phyloP scores from a whole-genome alignment of 2,888 invertebrate genomes.

The Caenorhabditis uteleia region DNA sequence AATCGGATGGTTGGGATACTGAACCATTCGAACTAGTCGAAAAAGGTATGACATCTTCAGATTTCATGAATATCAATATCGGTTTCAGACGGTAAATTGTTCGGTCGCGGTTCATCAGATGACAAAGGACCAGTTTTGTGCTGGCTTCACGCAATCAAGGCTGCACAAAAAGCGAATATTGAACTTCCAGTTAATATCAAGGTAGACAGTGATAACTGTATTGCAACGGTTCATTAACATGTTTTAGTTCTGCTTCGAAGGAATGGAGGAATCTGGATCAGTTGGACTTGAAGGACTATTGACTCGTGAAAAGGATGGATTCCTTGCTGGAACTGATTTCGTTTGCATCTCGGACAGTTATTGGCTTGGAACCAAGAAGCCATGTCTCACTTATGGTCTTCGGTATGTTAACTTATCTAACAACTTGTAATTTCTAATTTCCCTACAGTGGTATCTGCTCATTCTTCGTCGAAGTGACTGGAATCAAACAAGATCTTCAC shows the following conservation, averaged over 20 bases:
- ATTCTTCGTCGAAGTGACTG: slow-evolving; percentile 82
- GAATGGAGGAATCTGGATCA: slow-evolving; percentile 97
- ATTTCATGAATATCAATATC: no score
- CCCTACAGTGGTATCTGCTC: slow-evolving; percentile 80
- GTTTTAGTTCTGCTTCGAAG: slow-evolving; percentile 86
- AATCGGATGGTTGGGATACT: slow-evolving; percentile 82
- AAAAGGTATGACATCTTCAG: slow-evolving; percentile 72
- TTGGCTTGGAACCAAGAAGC: slow-evolving; percentile 93
- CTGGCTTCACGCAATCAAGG: slow-evolving; percentile 92
- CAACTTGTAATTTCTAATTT: background rate
- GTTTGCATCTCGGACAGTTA: slow-evolving; percentile 98
- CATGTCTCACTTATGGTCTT: slow-evolving; percentile 94
- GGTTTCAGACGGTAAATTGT: slow-evolving; percentile 85
- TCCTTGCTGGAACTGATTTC: slow-evolving; percentile 79
- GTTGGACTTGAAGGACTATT: slow-evolving; percentile 90
- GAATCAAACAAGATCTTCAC: slow-evolving; percentile 88
- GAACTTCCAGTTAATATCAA: slow-evolving; percentile 78
- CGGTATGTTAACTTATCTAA: no score
- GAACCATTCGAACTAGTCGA: slow-evolving; percentile 91
- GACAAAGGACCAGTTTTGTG: slow-evolving; percentile 83
- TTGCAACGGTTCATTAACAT: background rate
- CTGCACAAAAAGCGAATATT: slow-evolving; percentile 79
- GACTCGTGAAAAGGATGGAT: slow-evolving; percentile 71
- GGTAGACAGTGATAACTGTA: slow-evolving; percentile 20
- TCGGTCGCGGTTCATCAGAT: slow-evolving; percentile 88